Evolutionary conservation across 2,113 vertebrate species (phyloP).

Genomic region (Dryoscopus gambensis): DNA sequence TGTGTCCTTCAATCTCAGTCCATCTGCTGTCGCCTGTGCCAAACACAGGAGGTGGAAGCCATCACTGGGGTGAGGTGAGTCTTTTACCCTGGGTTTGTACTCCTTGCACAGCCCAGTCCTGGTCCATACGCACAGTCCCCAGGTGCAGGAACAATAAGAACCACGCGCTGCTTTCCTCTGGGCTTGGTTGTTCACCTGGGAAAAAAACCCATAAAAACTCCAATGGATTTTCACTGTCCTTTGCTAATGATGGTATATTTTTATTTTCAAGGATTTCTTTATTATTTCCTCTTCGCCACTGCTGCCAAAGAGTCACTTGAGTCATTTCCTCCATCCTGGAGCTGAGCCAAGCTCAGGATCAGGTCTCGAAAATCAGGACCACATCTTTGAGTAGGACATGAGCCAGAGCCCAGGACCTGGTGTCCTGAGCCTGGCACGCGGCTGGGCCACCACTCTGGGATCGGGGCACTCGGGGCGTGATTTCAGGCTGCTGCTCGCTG

Average conservation of each 20-base stretch:
- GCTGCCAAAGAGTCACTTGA: slow-evolving; percentile 25
- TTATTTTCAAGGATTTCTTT: slow-evolving; percentile 44
- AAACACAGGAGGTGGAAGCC: neutral
- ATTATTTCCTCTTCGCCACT: neutral
- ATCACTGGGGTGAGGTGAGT: neutral
- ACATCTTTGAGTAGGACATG: neutral
- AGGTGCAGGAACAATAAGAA: neutral
- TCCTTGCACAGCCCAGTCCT: neutral
- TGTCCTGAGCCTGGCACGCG: neutral
- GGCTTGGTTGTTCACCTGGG: neutral
- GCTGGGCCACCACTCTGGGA: rapidly evolving
- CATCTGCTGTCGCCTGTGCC: slow-evolving; percentile 20
- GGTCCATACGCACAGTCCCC: rapidly evolving
- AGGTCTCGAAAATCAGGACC: slow-evolving; percentile 33
- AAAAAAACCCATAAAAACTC: neutral
- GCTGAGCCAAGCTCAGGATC: slow-evolving; percentile 6
- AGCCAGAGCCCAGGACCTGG: neutral
- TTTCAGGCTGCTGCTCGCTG: neutral
- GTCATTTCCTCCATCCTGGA: slow-evolving; percentile 44
- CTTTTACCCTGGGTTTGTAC: neutral
- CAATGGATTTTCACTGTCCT: neutral
- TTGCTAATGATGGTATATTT: neutral
- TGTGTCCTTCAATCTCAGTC: slow-evolving; percentile 23
- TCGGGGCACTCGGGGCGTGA: rapidly evolving
- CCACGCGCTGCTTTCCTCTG: neutral